Evolutionary conservation across 2,113 vertebrate species (phyloP), one percentile per base, ranked within the genome.

Genomic region (Oncorhynchus mykiss): DNA sequence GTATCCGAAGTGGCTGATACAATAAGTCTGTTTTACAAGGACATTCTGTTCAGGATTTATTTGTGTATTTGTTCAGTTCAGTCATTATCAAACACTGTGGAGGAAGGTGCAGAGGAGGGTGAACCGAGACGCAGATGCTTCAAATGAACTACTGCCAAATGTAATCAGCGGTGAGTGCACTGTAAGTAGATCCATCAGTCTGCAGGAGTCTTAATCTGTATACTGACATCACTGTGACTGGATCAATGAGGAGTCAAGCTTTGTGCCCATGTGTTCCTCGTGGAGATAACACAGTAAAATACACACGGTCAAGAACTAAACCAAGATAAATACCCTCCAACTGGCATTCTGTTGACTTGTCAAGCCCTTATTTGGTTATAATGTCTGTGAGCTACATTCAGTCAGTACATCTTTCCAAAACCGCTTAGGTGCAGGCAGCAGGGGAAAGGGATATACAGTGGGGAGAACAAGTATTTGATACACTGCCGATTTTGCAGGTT

Each of bases 41-140:
- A 62, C 59, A 62, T 62, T 62, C 16, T 62, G 59, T 62, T 22
- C 18, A 62, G n/a, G 6, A 62, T 62, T 62, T 62, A 62, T 62
- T 62, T 16, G 59, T 62, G 59, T 62, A 5, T 62, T 62, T 57
- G 54, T 57, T 62, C 59, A 62, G 59, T 62, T 62, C 59, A 62
- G n/a, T 22, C 59, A 62, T 62, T 62, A 62, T 62, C n/a, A 62
- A 62, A 62, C 59, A 62, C 5, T 62, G 59, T n/a, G 59, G n/a
- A 54, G 51, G 59, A 62, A 62, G 59, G 59, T 62, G 59, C 59
- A 62, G 59, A 62, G 59, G 59, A 62, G 51, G 59, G 7, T 62
- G 59, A 62, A 62, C 59, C n/a, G 16, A 62, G 59, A 62, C n/a
- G 59, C 18, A 62, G 59, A 62, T 62, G 59, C 18, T 62, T 62